A percentile compares a stretch with the other conserved stretches of the same genome.
phyloP scores from a whole-genome alignment of 1,140 invertebrate genomes.

The Procambarus clarkii region DNA sequence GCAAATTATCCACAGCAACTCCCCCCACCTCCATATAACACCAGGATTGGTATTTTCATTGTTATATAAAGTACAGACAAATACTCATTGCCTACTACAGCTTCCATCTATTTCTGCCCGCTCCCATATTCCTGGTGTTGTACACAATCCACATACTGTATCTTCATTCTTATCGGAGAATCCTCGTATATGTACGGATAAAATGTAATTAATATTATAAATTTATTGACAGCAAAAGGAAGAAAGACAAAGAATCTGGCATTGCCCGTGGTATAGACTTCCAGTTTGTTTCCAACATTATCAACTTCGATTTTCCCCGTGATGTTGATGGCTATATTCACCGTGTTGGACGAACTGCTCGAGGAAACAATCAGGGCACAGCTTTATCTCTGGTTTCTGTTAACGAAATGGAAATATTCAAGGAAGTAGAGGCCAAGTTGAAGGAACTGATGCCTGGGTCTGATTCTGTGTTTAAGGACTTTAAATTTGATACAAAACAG shows the following conservation, averaged over 20 bases:
- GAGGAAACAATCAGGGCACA: conserved; percentile 94
- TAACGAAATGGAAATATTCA: conserved; percentile 85
- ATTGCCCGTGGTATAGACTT: conserved; percentile 98
- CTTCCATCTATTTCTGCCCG: too few species aligned
- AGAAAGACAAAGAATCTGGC: conserved; percentile 94
- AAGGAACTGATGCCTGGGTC: conserved; percentile 78
- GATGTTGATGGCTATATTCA: conserved; percentile 94
- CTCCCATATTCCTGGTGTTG: too few species aligned
- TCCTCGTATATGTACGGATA: too few species aligned
- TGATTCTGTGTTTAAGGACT: conserved; percentile 66
- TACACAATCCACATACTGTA: too few species aligned
- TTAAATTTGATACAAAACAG: conserved; percentile 64
- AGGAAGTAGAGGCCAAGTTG: conserved; percentile 86
- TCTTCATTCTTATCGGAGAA: too few species aligned
- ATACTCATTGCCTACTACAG: too few species aligned
- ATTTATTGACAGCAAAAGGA: conserved; percentile 79
- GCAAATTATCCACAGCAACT: too few species aligned
- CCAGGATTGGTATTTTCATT: too few species aligned
- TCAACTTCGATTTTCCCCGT: conserved; percentile 98
- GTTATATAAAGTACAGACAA: too few species aligned
- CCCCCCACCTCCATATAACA: too few species aligned
- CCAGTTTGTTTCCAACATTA: conserved; percentile 96
- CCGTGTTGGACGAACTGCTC: conserved; percentile 93
- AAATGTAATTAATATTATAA: neutral
- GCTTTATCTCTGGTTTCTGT: conserved; percentile 95